These are phyloP conservation scores for Sarcophaga caerulescens DNA, from an alignment of 2,888 invertebrate species.

Conservation along the genomic window DNA sequence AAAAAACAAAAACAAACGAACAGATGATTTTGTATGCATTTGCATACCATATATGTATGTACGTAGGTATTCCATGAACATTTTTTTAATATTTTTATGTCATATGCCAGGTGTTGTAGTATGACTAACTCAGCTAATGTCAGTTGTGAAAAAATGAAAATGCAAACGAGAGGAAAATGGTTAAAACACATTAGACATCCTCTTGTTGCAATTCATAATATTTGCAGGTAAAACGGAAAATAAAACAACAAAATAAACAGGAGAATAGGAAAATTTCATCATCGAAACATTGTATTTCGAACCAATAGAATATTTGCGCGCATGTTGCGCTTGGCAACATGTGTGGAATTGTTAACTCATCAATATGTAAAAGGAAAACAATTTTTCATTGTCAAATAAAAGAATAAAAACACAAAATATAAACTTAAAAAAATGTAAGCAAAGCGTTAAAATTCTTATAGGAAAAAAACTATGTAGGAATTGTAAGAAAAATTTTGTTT, in stretches of 20 bases:
- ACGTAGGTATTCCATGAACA: neutral
- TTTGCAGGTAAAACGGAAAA: neutral
- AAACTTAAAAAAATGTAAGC: slow-evolving; percentile 10
- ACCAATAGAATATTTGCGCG: neutral
- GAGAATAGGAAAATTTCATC: neutral
- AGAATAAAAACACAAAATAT: neutral
- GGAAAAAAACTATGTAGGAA: too few relatives aligned
- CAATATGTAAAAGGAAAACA: slow-evolving; percentile 29
- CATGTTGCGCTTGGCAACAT: slow-evolving; percentile 14
- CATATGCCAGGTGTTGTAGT: slow-evolving; percentile 9
- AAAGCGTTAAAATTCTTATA: neutral
- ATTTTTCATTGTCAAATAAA: slow-evolving; percentile 14
- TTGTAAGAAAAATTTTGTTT: too few relatives aligned
- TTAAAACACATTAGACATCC: neutral
- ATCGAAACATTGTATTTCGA: neutral
- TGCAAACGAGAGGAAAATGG: neutral
- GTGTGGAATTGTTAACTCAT: slow-evolving; percentile 30
- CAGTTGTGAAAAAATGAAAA: neutral
- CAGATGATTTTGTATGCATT: neutral
- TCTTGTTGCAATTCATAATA: slow-evolving; percentile 1
- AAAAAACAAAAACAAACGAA: neutral
- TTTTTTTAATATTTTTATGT: slow-evolving; percentile 1
- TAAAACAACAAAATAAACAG: neutral
- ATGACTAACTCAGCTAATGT: neutral
- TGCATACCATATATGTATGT: too few relatives aligned